Base-by-base conservation (phyloP, 1,140 invertebrate genomes). In the Cydia amplana region DNA sequence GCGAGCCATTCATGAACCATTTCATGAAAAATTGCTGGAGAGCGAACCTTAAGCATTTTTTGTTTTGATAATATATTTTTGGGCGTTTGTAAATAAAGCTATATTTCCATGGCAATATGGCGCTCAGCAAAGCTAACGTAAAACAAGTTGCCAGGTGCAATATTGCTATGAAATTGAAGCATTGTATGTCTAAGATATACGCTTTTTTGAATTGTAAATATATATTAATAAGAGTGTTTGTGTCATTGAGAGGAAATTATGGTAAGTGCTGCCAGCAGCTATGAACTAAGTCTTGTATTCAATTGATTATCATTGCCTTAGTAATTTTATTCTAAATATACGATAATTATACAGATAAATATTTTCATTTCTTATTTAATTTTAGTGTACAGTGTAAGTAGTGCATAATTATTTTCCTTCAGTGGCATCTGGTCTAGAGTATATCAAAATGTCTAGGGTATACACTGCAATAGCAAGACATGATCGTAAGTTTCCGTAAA, bases 261-360 rank as follows among this genome's bases (percentile, higher is more conserved):
- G 9, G 6, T 60, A 23, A 60, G 51, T n/a, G 51, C 51, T 60
- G 49, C 12, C 4, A 60, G 51, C 51, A 60, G 51, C 51, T 60
- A 60, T 60, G 51, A 20, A 60, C 10, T 60, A 60, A 60, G 55
- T 60, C 55, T 60, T 60, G 55, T 60, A 60, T 60, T 60, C 55
- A 60, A 60, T 7, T 60, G 7, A 60, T 20, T 20, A 60, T 55
- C 49, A 55, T 73, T 49, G 43, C 49, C 72, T 73, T 49, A 49
- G 72, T 70, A 73, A 55, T 73, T 49, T 28, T 73, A 51, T 32
- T 73, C 20, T 23, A 51, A 73, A 28, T 43, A 43, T 28, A 73
- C 46, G 12, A 14, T 46, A 25, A 73, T 20, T 32, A 60, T 60
- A 23, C 10, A 12, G 16, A 51, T 12, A 73, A 49, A 73, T 32